Conservation (phyloP, 2,888 invertebrate genomes). For the Drosophila neotestacea region DNA sequence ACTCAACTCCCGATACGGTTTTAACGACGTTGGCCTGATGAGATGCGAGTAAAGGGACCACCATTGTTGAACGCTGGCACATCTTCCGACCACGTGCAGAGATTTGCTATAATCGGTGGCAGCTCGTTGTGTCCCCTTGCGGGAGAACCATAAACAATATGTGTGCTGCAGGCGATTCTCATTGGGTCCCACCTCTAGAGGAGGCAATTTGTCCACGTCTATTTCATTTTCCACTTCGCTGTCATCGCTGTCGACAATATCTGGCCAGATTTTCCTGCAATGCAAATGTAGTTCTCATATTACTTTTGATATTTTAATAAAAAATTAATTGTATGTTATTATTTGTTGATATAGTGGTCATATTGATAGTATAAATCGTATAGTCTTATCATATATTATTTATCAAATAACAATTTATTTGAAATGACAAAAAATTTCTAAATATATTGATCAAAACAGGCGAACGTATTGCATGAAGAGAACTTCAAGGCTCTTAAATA, state of each 20-base stretch:
- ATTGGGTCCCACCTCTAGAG: conserved; percentile 91
- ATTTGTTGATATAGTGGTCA: too few species aligned
- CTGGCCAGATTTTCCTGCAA: conserved; percentile 83
- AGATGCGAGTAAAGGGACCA: conserved; percentile 98
- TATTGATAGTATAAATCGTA: too few species aligned
- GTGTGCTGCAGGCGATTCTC: conserved; percentile 97
- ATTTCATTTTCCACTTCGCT: conserved; percentile 89
- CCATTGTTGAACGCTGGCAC: conserved; percentile 98
- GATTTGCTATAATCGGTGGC: conserved; percentile 86
- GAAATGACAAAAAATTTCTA: too few species aligned
- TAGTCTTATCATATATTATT: too few species aligned
- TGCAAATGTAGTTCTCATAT: neutral
- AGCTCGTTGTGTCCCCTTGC: conserved; percentile 86
- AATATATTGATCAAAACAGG: too few species aligned
- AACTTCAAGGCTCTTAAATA: too few species aligned
- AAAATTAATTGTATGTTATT: too few species aligned
- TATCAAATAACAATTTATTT: too few species aligned
- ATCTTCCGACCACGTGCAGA: conserved; percentile 94
- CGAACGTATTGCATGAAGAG: too few species aligned
- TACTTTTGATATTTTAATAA: neutral
- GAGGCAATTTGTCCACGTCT: conserved; percentile 87
- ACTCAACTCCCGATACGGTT: conserved; percentile 96
- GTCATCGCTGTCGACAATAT: conserved; percentile 87
- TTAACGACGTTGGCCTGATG: conserved; percentile 94
- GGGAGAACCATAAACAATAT: conserved; percentile 96